Conservation (phyloP, 1,140 invertebrate genomes). For the Drosophila baimaii region DNA sequence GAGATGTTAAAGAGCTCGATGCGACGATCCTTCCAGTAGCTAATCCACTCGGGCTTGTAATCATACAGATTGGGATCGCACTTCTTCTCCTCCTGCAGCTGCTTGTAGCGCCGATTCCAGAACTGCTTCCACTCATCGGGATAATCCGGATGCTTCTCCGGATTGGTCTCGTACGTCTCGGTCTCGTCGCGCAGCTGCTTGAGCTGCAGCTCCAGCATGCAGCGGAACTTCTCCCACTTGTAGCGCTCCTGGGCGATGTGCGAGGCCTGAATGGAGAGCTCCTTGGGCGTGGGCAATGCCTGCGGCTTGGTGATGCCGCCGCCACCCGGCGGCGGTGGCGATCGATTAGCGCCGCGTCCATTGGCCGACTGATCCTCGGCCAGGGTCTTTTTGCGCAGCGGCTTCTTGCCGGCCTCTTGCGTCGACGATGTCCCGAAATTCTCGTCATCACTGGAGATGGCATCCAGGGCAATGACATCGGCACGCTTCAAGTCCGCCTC, state of each 20-base stretch:
- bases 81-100: constrained; percentile 89
- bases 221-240: constrained; percentile 86
- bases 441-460: constrained; percentile 79
- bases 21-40: constrained; percentile 92
- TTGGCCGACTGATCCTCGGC: constrained; percentile 51
- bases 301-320: constrained; percentile 4
- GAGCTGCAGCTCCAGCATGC: constrained; percentile 75
- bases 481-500: constrained; percentile 21
- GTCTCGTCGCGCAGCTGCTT: constrained; percentile 86
- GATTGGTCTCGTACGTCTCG: constrained; percentile 91
- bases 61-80: constrained; percentile 91
- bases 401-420: neutral
- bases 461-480: constrained; percentile 63
- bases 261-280: constrained; percentile 75
- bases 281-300: constrained; percentile 74
- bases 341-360: constrained; percentile 56
- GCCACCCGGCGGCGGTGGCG: constrained; percentile 38
- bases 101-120: constrained; percentile 92
- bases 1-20: constrained; percentile 89
- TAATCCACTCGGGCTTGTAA: constrained; percentile 94
- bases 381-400: constrained; percentile 20
- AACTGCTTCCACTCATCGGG: constrained; percentile 94
- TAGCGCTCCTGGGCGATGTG: constrained; percentile 85
- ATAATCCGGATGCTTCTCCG: constrained; percentile 93
- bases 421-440: constrained; percentile 14